phyloP scores from a whole-genome alignment of 2,113 vertebrate genomes.

The Onychorhynchus coronatus region DNA sequence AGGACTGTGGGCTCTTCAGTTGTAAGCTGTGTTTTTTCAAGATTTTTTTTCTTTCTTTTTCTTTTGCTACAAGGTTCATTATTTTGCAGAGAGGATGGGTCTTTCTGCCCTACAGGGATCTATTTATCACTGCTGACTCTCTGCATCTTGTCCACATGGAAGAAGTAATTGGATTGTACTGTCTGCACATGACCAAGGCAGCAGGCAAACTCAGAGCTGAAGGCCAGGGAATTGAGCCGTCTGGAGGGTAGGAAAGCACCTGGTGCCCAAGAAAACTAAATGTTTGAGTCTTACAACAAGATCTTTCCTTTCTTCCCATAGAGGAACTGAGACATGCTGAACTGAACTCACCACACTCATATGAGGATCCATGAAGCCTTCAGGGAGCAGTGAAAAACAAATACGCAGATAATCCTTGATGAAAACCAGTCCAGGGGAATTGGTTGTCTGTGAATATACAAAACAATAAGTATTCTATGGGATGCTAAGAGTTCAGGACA shows the following conservation, averaged over 20 bases:
- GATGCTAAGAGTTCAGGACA: background rate
- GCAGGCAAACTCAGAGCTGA: background rate
- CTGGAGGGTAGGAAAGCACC: background rate
- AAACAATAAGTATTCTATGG: background rate
- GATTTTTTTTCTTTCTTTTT: background rate
- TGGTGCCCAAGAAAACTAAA: background rate
- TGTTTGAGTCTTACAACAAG: background rate
- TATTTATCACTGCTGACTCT: conserved; percentile 24
- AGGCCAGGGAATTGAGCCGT: background rate
- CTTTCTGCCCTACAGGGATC: conserved; percentile 33
- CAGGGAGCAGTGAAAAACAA: background rate
- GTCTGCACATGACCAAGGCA: background rate
- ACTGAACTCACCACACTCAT: background rate
- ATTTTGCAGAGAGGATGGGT: conserved; percentile 27
- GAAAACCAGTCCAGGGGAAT: background rate
- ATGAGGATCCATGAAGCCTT: background rate
- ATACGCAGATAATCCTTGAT: background rate
- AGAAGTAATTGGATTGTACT: conserved; percentile 53
- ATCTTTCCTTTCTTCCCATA: background rate
- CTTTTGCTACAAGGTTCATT: background rate
- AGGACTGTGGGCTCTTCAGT: background rate
- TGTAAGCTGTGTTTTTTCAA: background rate
- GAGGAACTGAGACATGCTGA: background rate
- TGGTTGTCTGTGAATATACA: background rate
- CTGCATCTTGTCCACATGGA: conserved; percentile 30